phyloP scores from a whole-genome alignment of 2,797 vertebrate species.

The Scarus forsteni region DNA sequence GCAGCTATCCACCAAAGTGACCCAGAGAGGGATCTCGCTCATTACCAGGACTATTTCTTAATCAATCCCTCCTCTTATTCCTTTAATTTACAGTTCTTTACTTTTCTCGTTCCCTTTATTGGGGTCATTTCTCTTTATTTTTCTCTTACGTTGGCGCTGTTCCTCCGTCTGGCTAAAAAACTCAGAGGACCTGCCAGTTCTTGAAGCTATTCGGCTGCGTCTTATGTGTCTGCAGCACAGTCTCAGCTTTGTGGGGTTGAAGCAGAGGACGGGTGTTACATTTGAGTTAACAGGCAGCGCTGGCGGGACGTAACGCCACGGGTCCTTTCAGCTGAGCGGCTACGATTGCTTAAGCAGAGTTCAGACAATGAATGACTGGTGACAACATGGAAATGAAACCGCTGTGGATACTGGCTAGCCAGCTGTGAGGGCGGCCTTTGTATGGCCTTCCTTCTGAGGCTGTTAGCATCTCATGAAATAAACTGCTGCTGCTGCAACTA shows the following conservation, averaged over 20 bases:
- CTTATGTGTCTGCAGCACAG: conserved; percentile 63
- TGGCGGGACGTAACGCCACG: conserved; percentile 48
- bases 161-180: conserved; percentile 65
- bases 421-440: conserved; percentile 52
- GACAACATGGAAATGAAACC: conserved; percentile 70
- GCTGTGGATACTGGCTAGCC: conserved; percentile 56
- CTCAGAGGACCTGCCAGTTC: conserved; percentile 72
- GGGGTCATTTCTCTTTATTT: conserved; percentile 52
- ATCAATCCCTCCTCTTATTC: conserved; percentile 52
- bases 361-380: conserved; percentile 69
- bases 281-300: conserved; percentile 70
- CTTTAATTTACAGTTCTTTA: conserved; percentile 38
- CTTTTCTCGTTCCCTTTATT: conserved; percentile 16
- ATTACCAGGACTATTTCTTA: conserved; percentile 64
- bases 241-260: conserved; percentile 68
- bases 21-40: conserved; percentile 59
- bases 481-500: conserved; percentile 27
- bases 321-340: conserved; percentile 50
- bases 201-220: conserved; percentile 69
- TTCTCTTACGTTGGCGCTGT: conserved; percentile 58
- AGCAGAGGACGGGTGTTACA: conserved; percentile 72
- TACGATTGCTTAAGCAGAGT: conserved; percentile 61
- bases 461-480: conserved; percentile 47
- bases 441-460: conserved; percentile 43
- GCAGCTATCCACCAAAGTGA: conserved; percentile 62